Percentiles rank a stretch among this genome's conserved stretches.
phyloP scores from a whole-genome alignment of 37 sponge, comb jelly and placozoan genomes.

The Agelas oroides region DNA sequence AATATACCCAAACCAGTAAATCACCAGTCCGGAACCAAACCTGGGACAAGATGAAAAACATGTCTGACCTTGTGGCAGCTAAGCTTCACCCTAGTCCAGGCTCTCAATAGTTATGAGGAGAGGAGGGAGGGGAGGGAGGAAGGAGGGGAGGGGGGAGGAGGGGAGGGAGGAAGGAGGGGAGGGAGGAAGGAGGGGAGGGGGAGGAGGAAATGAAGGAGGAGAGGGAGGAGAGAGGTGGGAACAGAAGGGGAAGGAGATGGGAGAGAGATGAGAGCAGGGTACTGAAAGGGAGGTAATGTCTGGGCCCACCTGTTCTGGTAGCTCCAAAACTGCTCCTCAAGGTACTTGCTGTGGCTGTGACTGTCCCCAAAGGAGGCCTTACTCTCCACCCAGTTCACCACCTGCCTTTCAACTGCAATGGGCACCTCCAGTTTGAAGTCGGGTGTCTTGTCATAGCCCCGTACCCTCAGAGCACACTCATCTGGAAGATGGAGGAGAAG shows the following conservation, averaged over 20 bases:
- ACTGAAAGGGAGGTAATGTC: too few species aligned
- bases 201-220: too few species aligned
- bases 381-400: conserved; percentile 93
- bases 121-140: not conserved
- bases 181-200: too few species aligned
- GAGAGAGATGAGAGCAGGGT: too few species aligned
- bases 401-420: conserved; percentile 62
- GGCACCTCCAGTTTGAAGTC: conserved; percentile 88
- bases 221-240: too few species aligned
- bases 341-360: conserved; percentile 61
- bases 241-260: too few species aligned
- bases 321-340: conserved; percentile 89
- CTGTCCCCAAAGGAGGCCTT: conserved; percentile 93
- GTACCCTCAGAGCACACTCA: conserved; percentile 63
- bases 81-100: not conserved
- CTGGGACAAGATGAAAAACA: conserved; percentile 32
- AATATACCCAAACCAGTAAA: conserved; percentile 94
- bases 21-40: conserved; percentile 91
- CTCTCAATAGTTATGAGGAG: not conserved
- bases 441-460: conserved; percentile 93
- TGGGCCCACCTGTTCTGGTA: conserved; percentile 80
- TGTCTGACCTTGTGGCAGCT: not conserved
- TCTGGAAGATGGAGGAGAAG: conserved; percentile 15
- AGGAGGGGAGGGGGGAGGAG: too few species aligned
- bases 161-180: too few species aligned